Conservation (phyloP, 2,888 invertebrate genomes). For the Harpalus rubripes region DNA sequence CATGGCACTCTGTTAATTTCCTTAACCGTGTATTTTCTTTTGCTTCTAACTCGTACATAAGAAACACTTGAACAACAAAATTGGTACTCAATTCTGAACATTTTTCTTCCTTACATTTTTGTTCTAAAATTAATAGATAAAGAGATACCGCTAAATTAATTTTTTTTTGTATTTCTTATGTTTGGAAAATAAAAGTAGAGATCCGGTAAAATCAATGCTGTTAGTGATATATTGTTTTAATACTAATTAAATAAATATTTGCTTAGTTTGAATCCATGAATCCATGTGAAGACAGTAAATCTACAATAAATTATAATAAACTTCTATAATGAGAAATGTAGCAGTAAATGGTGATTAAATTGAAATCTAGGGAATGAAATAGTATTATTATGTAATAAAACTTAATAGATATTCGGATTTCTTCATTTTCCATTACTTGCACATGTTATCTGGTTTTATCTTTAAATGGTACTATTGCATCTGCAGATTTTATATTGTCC, state of each 20-base stretch:
- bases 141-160: too few species aligned
- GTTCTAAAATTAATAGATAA: too few species aligned
- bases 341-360: constrained; percentile 1
- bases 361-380: background rate
- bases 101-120: too few species aligned
- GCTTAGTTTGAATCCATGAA: too few species aligned
- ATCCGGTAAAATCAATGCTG: too few species aligned
- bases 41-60: too few species aligned
- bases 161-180: too few species aligned
- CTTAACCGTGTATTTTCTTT: too few species aligned
- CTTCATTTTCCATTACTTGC: constrained; percentile 33
- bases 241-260: background rate
- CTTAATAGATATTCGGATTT: constrained; percentile 21
- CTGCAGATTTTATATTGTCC: constrained; percentile 26
- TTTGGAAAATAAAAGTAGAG: too few species aligned
- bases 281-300: background rate
- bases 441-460: constrained; percentile 41
- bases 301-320: background rate
- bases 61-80: too few species aligned
- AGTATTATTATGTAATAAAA: constrained; percentile 22
- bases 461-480: constrained; percentile 19
- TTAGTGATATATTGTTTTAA: background rate
- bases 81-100: too few species aligned
- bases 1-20: too few species aligned
- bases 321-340: constrained; percentile 3